Evolutionary conservation across 1,140 invertebrate species (phyloP), one percentile per base, ranked within the genome.

Genomic region (Sinella curviseta): DNA sequence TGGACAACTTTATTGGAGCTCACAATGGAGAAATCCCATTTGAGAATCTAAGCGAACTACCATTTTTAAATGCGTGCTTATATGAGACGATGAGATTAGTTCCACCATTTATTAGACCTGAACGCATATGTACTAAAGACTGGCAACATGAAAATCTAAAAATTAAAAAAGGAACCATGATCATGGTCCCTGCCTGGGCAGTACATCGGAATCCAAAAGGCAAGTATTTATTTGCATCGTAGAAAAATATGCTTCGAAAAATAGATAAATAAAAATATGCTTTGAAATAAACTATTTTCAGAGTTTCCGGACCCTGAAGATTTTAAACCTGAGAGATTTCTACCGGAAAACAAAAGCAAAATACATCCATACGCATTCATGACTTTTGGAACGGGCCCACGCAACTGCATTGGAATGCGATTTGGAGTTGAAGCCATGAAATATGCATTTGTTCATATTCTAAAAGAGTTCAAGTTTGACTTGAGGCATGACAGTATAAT

Each of bases 1-100:
- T 92, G 1, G 74, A 85, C 17, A 31, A 82, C 3, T 86, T 85
- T 14, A 79, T 86, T 57, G 76, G 83, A 17, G 82, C 83, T 67
- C 80, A 86, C 39, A 78, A 84, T 1, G 81, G 83, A 14, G 35
- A 84, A 67, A 79, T 86, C 12, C 83, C 80, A 30, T 87, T 85
- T 70, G 85, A 87, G 20, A 82, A 81, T 14, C 57, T 87, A 14
- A 57, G 79, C 14, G 84, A 86, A 60, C 83, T 88, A 77, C n/a
- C 24, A 24, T 82, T 76, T 70, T 35, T 82, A 0, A 60, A 34
- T 0, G 78, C 82, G 20, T 83, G 80, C 48, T 0, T 83, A 1
- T 80, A 78, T 4, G 82, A 83, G 54, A 78, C 77, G 1, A 39
- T 78, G 2, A 30, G 82, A 24, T 55, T 83, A 2, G 30, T 34